Percentiles rank a stretch among this genome's conserved stretches.
These are phyloP conservation scores for Acrobeloides nanus DNA, from an alignment of 2,888 invertebrate species.

Conservation along the genomic window DNA sequence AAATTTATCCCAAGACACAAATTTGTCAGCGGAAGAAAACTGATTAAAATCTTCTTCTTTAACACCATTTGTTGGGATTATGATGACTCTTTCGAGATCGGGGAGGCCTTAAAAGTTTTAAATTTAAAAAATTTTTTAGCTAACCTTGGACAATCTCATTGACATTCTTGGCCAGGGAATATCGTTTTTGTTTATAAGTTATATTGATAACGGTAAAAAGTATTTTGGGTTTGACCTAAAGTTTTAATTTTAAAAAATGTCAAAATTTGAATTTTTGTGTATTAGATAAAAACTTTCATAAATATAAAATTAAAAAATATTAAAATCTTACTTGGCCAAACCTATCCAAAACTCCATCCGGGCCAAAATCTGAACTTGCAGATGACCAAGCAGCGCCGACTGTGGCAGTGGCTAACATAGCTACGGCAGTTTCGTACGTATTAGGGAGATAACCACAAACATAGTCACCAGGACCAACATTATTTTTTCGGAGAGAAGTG, in stretches of 20 bases:
- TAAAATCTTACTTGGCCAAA: slow-evolving; percentile 32
- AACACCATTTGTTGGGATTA: slow-evolving; percentile 25
- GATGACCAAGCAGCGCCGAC: slow-evolving; percentile 61
- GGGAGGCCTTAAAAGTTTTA: slow-evolving; percentile 26
- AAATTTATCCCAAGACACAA: slow-evolving; percentile 14
- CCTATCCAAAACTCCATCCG: slow-evolving; percentile 53
- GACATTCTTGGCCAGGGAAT: slow-evolving; percentile 59
- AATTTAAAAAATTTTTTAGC: slow-evolving; percentile 5
- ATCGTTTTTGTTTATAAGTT: slow-evolving; percentile 60
- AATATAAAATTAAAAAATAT: too few relatives aligned
- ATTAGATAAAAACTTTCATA: not conserved
- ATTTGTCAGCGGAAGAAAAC: slow-evolving; percentile 24
- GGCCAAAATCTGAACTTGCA: slow-evolving; percentile 61
- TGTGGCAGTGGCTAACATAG: slow-evolving; percentile 59
- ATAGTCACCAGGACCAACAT: slow-evolving; percentile 54
- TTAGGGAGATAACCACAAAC: slow-evolving; percentile 61
- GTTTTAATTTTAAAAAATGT: not conserved
- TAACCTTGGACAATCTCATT: slow-evolving; percentile 55
- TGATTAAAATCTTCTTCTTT: too few relatives aligned
- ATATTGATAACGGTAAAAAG: slow-evolving; percentile 60
- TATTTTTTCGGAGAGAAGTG: slow-evolving; percentile 28
- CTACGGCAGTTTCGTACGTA: slow-evolving; percentile 58
- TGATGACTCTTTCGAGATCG: slow-evolving; percentile 33
- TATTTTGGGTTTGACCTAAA: slow-evolving; percentile 60
- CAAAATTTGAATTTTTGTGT: not conserved